Conservation (phyloP, 2,797 vertebrate species). For the Ceryle rudis region DNA sequence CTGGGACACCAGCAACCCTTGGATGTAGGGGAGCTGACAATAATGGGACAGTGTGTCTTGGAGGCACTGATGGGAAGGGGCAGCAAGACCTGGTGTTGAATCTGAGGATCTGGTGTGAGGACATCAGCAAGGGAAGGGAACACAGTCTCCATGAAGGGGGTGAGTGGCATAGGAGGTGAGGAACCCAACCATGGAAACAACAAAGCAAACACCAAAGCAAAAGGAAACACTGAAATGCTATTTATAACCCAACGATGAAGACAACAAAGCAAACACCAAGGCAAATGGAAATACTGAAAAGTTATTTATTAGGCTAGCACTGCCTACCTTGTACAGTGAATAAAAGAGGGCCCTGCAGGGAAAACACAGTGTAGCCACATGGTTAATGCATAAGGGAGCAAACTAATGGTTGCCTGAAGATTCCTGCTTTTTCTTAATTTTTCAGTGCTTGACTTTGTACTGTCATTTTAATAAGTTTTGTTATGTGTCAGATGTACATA, state of each 20-base stretch:
- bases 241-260: background rate
- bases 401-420: conserved; percentile 60
- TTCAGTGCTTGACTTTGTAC: conserved; percentile 44
- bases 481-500: background rate
- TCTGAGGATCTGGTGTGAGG: background rate
- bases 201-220: background rate
- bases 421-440: conserved; percentile 36
- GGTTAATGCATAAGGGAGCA: conserved; percentile 6
- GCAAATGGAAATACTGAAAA: conserved; percentile 9
- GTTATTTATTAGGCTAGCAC: background rate
- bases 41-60: background rate
- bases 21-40: background rate
- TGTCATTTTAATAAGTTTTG: conserved; percentile 58
- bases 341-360: conserved; percentile 14
- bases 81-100: background rate
- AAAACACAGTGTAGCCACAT: background rate
- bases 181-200: background rate
- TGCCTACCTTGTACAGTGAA: conserved; percentile 13
- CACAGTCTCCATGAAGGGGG: background rate
- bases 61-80: background rate
- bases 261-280: background rate
- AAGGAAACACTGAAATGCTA: background rate
- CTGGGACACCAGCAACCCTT: background rate
- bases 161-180: background rate
- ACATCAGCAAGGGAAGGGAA: background rate